Conservation (phyloP, 2,888 invertebrate species). For the Abrostola tripartita region DNA sequence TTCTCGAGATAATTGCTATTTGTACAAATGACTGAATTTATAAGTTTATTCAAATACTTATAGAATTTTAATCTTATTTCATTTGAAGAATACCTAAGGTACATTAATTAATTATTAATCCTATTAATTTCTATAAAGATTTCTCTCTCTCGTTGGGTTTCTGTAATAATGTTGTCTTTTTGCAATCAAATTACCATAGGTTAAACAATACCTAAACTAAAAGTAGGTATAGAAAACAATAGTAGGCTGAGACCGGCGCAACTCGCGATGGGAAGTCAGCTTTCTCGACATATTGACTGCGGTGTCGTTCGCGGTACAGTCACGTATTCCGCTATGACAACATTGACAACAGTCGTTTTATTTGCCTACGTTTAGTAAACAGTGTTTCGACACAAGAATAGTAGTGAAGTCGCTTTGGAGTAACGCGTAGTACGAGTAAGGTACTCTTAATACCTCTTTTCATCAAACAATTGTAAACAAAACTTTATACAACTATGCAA, state of each 20-base stretch:
- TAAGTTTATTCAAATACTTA: not conserved
- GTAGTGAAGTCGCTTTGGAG: too few species aligned
- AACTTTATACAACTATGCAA: conserved; percentile 5
- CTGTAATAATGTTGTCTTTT: not conserved
- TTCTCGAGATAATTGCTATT: conserved; percentile 53
- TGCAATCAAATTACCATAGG: not conserved
- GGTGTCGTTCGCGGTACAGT: conserved; percentile 5
- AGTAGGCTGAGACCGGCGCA: not conserved
- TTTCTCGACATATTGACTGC: conserved; percentile 10
- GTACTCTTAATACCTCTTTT: not conserved
- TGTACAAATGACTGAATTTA: conserved; percentile 37
- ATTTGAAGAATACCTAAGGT: not conserved
- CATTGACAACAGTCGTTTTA: not conserved
- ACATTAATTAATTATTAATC: too few species aligned
- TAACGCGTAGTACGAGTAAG: too few species aligned
- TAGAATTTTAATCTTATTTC: not conserved
- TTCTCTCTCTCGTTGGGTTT: too few species aligned
- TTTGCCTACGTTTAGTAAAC: conserved; percentile 15
- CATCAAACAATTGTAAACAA: not conserved
- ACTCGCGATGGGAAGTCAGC: conserved; percentile 1
- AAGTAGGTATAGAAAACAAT: conserved; percentile 3
- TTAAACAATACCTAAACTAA: conserved; percentile 4
- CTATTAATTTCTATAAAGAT: too few species aligned
- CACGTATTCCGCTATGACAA: conserved; percentile 4
- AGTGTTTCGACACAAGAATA: conserved; percentile 4